These are phyloP conservation scores for Eristalis arbustorum DNA, from an alignment of 2,888 invertebrate genomes.

Conservation along the genomic window DNA sequence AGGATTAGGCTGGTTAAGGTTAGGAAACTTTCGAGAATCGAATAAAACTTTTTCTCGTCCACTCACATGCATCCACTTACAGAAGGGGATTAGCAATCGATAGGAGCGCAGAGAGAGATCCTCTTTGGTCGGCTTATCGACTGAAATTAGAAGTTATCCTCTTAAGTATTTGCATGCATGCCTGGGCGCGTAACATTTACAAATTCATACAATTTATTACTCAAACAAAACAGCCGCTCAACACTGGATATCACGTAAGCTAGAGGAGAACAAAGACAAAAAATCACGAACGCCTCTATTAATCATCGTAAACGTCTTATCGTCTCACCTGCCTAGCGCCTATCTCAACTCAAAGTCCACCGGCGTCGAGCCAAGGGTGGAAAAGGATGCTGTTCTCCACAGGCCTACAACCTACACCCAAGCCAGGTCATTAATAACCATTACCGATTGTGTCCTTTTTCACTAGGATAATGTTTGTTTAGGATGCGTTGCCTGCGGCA, in stretches of 20 bases:
- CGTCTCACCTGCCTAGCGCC: slow-evolving; percentile 16
- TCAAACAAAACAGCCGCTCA: background rate
- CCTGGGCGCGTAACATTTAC: slow-evolving; percentile 7
- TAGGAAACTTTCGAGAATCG: background rate
- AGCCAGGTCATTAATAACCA: slow-evolving; percentile 65
- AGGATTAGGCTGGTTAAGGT: background rate
- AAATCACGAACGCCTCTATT: slow-evolving; percentile 26
- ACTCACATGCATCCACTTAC: slow-evolving; percentile 2
- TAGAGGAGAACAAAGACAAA: background rate
- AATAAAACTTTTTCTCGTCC: slow-evolving; percentile 21
- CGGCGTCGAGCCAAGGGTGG: background rate
- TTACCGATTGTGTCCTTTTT: slow-evolving; percentile 48
- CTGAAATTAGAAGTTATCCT: slow-evolving; percentile 44
- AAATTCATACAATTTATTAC: background rate
- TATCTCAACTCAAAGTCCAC: background rate
- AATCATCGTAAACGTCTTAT: slow-evolving; percentile 57
- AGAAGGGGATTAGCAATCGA: slow-evolving; percentile 20
- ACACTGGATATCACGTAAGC: background rate
- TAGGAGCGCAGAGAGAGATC: background rate
- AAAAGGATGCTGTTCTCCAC: background rate
- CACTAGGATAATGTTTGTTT: slow-evolving; percentile 30
- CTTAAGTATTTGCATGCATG: slow-evolving; percentile 30
- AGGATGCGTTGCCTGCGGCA: slow-evolving; percentile 21
- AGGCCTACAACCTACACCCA: background rate
- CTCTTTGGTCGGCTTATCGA: slow-evolving; percentile 16